Evolutionary conservation across 2,888 invertebrate genomes (phyloP), one percentile per base, ranked within the genome.

Genomic region (Cepaea hortensis): DNA sequence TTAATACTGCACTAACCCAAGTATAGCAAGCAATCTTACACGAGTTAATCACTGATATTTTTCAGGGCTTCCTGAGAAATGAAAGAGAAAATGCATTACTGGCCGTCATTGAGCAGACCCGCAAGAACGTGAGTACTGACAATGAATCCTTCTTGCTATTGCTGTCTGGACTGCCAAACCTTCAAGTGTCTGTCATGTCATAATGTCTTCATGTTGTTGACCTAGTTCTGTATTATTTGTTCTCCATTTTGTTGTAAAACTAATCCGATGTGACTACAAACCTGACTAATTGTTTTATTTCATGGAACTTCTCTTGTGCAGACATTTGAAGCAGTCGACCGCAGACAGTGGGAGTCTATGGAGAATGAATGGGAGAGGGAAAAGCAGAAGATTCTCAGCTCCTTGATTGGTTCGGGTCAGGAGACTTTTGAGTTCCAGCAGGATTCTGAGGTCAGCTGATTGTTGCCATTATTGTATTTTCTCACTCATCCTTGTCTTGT

Each of bases 71-170:
- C 94, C 95, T 99, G 35, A 97, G 97, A 94, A 98, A 98, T 95
- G 98, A 99, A 95, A 96, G 97, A 88, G 97, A 98, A 95, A 98
- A 98, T 96, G 97, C 98, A 0, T 97, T 99, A 92, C 95, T 98
- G 23, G 97, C 97, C 6, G 96, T 98, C 3, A 97, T 98, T 91
- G 98, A 98, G 94, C 97, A 97, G 93, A 97, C 94, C 15, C 90
- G 93, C 77, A 93, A 92, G 90, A 92, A 92, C 90, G 94, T 94
- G 90, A 91, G 93, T 91, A 73, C 4, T 13, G 0, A 23, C 6
- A 55, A 9, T 55, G 55, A 9, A 1, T 55, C 11, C 3, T 11
- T 55, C 55, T 55, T 55, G 55, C 11, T 55, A 55, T 55, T 55
- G 55, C 55, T 55, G 55, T 55, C 11, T 55, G 6, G 55, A 11